Evolutionary conservation across 2,113 vertebrate species (phyloP).

Genomic region (Diadophis punctatus): DNA sequence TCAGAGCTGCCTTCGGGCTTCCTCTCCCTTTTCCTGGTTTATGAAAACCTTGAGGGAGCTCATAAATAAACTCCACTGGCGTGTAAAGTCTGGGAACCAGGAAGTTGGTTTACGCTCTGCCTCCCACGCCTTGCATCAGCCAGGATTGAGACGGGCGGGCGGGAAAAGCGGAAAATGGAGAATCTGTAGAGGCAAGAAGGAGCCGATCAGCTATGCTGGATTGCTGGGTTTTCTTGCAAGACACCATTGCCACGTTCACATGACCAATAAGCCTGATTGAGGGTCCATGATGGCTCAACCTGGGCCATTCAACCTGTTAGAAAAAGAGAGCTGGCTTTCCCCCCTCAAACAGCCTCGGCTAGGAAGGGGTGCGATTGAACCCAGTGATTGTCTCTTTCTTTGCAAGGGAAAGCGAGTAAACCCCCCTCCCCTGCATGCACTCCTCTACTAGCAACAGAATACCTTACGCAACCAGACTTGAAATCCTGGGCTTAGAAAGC

Average conservation of each 20-base stretch:
- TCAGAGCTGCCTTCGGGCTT: not conserved
- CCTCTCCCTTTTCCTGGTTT: not conserved
- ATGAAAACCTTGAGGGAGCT: slow-evolving; percentile 40
- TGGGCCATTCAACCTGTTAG: not conserved
- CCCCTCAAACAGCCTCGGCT: not conserved
- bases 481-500: no score
- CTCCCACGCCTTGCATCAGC: not conserved
- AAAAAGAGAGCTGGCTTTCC: not conserved
- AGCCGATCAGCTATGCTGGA: not conserved
- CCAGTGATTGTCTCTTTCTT: not conserved
- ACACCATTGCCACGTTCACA: not conserved
- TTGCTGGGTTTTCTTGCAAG: not conserved
- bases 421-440: not conserved
- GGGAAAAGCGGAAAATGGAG: not conserved
- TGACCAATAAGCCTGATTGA: not conserved
- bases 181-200: not conserved
- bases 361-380: not conserved
- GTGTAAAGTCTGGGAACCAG: slow-evolving; percentile 59
- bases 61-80: slow-evolving; percentile 52
- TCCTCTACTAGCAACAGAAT: no score
- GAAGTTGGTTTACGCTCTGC: slow-evolving; percentile 9
- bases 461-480: no score
- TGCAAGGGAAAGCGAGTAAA: not conserved
- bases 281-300: not conserved
- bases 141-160: not conserved